Percentiles rank a stretch among this genome's conserved stretches.
Conservation (phyloP, 2,797 vertebrate species). For the Spinus olivaceus region DNA sequence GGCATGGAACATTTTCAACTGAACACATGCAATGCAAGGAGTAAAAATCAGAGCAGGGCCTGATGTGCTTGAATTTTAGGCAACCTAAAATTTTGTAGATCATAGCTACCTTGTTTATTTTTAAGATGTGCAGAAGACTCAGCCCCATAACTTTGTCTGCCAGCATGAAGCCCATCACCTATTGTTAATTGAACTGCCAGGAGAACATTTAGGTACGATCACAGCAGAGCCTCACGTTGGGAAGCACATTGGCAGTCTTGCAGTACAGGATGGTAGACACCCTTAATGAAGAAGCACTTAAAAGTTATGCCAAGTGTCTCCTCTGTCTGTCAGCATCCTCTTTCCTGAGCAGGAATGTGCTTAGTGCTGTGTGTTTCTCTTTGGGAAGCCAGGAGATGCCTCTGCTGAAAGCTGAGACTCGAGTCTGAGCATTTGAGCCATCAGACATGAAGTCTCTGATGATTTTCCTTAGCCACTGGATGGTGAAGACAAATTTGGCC, state of each 20-base stretch:
- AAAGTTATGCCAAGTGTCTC: not conserved
- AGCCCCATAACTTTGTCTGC: not conserved
- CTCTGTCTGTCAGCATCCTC: not conserved
- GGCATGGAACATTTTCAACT: not conserved
- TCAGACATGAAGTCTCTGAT: not conserved
- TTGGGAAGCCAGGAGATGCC: not conserved
- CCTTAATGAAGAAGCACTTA: not conserved
- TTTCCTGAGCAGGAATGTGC: not conserved
- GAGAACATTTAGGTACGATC: not conserved
- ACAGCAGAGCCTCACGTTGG: not conserved
- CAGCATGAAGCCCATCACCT: not conserved
- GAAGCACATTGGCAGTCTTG: not conserved
- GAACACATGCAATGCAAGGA: not conserved
- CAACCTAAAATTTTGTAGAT: not conserved
- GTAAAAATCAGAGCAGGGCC: not conserved
- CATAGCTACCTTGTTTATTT: not conserved
- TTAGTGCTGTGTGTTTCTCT: not conserved
- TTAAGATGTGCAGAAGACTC: not conserved
- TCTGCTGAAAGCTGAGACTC: not conserved
- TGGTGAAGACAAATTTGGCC: not conserved
- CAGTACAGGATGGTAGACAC: not conserved
- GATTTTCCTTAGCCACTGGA: not conserved
- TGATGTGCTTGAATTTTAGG: not conserved
- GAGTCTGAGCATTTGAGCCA: not conserved
- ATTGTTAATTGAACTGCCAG: not conserved